phyloP scores from a whole-genome alignment of 2,797 vertebrate species.

The Eulemur rubriventer region DNA sequence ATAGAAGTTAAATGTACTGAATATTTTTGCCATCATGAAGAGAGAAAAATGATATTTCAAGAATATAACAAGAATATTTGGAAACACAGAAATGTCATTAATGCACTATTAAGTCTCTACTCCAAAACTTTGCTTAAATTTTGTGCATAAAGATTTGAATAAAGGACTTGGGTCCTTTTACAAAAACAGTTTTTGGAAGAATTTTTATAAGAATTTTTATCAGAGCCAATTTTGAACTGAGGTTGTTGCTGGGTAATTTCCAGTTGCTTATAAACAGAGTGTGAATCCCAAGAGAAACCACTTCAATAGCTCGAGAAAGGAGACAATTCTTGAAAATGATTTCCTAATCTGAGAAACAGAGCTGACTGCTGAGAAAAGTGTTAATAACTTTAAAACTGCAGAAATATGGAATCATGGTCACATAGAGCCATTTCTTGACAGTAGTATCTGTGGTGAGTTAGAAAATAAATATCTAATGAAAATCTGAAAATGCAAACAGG shows the following conservation, averaged over 20 bases:
- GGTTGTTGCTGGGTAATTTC: slow-evolving; percentile 9
- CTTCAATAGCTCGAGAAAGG: not conserved
- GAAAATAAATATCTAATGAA: not conserved
- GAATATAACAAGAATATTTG: not conserved
- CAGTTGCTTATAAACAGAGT: slow-evolving; percentile 20
- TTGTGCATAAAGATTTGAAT: not conserved
- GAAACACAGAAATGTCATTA: not conserved
- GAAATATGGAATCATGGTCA: not conserved
- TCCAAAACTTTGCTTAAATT: not conserved
- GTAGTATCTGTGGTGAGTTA: not conserved
- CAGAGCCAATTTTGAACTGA: slow-evolving; percentile 26
- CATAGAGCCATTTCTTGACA: not conserved
- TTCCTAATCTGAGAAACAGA: slow-evolving; percentile 29
- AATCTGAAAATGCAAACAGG: not conserved
- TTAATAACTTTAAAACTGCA: not conserved
- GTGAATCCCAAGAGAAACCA: not conserved
- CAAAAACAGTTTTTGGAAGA: slow-evolving; percentile 10
- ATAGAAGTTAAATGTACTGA: not conserved
- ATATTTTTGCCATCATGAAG: not conserved
- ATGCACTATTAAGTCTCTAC: not conserved
- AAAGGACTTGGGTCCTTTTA: slow-evolving; percentile 33
- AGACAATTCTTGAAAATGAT: slow-evolving; percentile 14
- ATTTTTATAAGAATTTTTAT: slow-evolving; percentile 54
- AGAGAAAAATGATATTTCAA: slow-evolving; percentile 22
- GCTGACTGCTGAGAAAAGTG: not conserved